Evolutionary conservation across 2,888 invertebrate species (phyloP), one percentile per base, ranked within the genome.

Genomic region (Cerastis leucographa): DNA sequence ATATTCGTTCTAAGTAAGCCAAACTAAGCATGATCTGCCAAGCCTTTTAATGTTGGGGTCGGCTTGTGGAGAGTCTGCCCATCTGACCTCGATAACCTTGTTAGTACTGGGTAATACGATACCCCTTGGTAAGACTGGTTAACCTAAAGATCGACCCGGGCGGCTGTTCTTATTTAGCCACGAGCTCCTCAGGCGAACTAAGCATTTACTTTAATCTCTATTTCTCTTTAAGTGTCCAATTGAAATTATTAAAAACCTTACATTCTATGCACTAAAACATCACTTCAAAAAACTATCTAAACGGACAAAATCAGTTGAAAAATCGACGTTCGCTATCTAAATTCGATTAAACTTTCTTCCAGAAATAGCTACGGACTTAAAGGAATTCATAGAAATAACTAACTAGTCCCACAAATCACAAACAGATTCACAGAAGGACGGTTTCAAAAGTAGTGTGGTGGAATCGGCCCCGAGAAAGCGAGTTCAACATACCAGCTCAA

Each of bases 281-380:
- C 9, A 68, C n/a, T 19, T 42, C 12, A 66, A 46, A 8, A 40
- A 59, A 59, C 8, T 40, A 22, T 54, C 54, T 54, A 49, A 12
- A n/a, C 42, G 61, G 61, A 25, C 4, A 25, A n/a, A 42, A 76
- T 59, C 40, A 66, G 66, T 74, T 9, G 3, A 25, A 19, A 74
- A 66, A 49, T 29, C 49, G 22, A 66, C 44, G 44, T 44, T 14
- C 14, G 3, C 17, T 19, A 35, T 22, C 22, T 49, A 62, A 25
- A 68, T 22, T 17, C 2, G 19, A n/a, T 59, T 66, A 11, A 66
- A 62, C 14, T 12, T 62, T 75, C 54, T 64, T 35, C 12, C 12
- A 46, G 25, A 59, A 70, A 71, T 49, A 25, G 0, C 4, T 17
- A 62, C 19, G 14, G 14, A 29, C 44, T 25, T 35, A 25, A 64